Percentiles rank a stretch among this genome's conserved stretches.
Evolutionary conservation across 2,888 invertebrate species (phyloP).

Genomic region (Macrophya annulata): DNA sequence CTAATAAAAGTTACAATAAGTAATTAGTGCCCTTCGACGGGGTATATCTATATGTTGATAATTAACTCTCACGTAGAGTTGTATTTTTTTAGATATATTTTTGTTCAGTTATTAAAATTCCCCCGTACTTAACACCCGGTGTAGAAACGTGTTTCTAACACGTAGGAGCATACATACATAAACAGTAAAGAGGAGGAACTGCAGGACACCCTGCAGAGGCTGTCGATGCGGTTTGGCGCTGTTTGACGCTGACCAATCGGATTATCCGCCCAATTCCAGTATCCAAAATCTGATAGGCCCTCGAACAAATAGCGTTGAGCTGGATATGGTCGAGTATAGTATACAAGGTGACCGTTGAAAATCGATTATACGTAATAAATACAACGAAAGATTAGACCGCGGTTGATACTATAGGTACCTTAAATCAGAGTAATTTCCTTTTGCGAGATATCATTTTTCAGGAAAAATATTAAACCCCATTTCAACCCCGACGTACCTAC

Average conservation of each 20-base stretch:
- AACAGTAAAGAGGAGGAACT: constrained; percentile 12
- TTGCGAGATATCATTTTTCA: neutral
- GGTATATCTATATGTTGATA: constrained; percentile 67
- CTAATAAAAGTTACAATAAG: constrained; percentile 75
- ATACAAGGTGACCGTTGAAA: neutral
- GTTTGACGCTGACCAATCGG: constrained; percentile 46
- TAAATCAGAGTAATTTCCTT: constrained; percentile 13
- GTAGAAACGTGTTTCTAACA: neutral
- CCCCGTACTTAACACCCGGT: neutral
- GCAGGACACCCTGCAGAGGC: constrained; percentile 5
- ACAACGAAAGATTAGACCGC: neutral
- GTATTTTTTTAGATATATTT: constrained; percentile 63
- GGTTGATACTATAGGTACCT: neutral
- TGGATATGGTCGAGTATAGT: neutral
- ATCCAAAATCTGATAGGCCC: constrained; percentile 49
- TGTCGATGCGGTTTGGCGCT: constrained; percentile 44
- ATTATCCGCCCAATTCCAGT: constrained; percentile 49
- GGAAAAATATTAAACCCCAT: neutral
- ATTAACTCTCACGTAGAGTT: constrained; percentile 71
- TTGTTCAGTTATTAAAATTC: constrained; percentile 7
- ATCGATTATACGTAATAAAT: neutral
- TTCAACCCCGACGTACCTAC: neutral
- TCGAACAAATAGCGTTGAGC: constrained; percentile 21
- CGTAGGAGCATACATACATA: neutral
- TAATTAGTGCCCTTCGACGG: constrained; percentile 71